Evolutionary conservation across 1,140 invertebrate species (phyloP).

Genomic region (Trichonephila clavata): DNA sequence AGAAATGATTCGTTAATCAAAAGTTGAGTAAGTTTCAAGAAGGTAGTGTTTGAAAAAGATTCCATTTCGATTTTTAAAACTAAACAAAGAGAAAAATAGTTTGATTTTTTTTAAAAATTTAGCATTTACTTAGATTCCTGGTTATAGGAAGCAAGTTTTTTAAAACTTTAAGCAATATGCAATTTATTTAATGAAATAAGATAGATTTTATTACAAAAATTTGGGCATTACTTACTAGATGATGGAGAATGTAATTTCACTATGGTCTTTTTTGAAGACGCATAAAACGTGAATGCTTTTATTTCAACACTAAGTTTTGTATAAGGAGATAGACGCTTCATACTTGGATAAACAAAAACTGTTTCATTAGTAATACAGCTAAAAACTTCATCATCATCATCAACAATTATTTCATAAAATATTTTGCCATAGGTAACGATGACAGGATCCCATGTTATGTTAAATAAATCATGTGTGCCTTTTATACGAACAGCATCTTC

Average conservation of each 20-base stretch:
- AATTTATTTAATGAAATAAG: no score
- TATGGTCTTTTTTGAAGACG: slow-evolving; percentile 84
- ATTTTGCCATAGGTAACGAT: slow-evolving; percentile 89
- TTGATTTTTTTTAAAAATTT: no score
- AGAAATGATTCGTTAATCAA: no score
- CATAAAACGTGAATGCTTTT: slow-evolving; percentile 92
- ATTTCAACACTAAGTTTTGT: slow-evolving; percentile 87
- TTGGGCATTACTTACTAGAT: slow-evolving; percentile 79
- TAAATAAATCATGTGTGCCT: slow-evolving; percentile 88
- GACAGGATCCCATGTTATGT: slow-evolving; percentile 89
- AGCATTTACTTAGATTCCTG: no score
- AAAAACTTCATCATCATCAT: slow-evolving; percentile 80
- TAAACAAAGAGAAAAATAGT: no score
- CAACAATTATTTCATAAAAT: slow-evolving; percentile 90
- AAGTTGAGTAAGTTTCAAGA: no score
- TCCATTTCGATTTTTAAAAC: no score
- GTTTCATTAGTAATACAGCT: slow-evolving; percentile 78
- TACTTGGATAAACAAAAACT: slow-evolving; percentile 82
- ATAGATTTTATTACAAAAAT: neutral
- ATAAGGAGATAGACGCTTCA: slow-evolving; percentile 85
- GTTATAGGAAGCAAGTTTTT: no score
- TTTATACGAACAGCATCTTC: slow-evolving; percentile 85
- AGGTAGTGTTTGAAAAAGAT: no score
- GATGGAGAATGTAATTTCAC: slow-evolving; percentile 80
- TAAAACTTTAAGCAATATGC: no score